Conservation (phyloP, 2,113 vertebrate species). For the Tachysurus vachellii region DNA sequence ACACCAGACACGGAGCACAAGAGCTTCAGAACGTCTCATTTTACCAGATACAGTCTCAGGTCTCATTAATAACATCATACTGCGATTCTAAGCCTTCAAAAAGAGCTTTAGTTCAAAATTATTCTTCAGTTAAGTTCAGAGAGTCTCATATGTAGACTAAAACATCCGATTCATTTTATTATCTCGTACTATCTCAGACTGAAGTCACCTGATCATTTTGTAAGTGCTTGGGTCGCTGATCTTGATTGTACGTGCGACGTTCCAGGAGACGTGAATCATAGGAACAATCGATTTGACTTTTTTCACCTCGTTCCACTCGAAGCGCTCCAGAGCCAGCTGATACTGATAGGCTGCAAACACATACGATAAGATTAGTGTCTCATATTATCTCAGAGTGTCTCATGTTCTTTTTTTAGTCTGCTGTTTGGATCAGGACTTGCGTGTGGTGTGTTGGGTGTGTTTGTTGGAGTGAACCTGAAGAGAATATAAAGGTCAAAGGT, state of each 20-base stretch:
- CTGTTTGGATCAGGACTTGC: not conserved
- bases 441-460: not conserved
- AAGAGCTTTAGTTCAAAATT: not conserved
- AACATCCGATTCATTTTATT: not conserved
- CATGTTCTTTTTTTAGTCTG: not conserved
- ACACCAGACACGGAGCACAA: not conserved
- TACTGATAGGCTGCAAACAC: slow-evolving; percentile 84
- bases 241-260: slow-evolving; percentile 86
- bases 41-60: not conserved
- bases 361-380: not conserved
- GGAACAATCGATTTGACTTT: slow-evolving; percentile 93
- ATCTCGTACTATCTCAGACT: not conserved
- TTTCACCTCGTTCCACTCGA: slow-evolving; percentile 90
- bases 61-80: not conserved
- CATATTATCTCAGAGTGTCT: not conserved
- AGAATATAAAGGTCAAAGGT: not conserved
- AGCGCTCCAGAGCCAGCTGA: slow-evolving; percentile 89
- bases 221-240: slow-evolving; percentile 81
- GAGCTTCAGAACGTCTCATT: not conserved
- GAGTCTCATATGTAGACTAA: not conserved
- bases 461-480: not conserved
- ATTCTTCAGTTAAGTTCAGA: not conserved
- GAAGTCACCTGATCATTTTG: slow-evolving; percentile 90
- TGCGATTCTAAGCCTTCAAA: not conserved
- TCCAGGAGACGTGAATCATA: slow-evolving; percentile 95